Evolutionary conservation across 2,113 vertebrate species (phyloP).

Genomic region (Toxotes chatareus): DNA sequence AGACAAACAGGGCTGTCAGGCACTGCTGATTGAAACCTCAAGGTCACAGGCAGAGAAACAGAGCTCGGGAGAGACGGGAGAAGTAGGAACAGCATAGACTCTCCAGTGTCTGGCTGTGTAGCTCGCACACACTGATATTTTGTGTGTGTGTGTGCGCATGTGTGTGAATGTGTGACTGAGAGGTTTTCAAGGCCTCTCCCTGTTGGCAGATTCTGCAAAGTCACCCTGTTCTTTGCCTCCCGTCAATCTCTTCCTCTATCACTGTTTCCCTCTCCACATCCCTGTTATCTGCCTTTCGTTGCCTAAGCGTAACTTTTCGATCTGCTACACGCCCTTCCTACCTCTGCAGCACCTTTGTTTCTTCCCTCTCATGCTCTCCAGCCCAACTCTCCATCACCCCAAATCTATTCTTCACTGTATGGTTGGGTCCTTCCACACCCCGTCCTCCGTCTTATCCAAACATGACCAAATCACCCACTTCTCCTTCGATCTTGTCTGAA

Average conservation of each 20-base stretch:
- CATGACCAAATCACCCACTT: conserved; percentile 7
- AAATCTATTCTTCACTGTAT: conserved; percentile 15
- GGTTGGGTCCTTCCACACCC: neutral
- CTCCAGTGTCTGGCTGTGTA: conserved; percentile 72
- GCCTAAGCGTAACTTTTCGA: conserved; percentile 49
- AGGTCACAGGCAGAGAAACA: conserved; percentile 75
- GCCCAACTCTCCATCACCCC: conserved; percentile 21
- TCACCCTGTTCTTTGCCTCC: conserved; percentile 66
- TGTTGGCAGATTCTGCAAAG: conserved; percentile 71
- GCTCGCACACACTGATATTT: conserved; percentile 51
- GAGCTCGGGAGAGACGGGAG: conserved; percentile 39
- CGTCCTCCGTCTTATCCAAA: conserved; percentile 19
- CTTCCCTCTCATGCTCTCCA: conserved; percentile 26
- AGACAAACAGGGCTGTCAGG: conserved; percentile 74
- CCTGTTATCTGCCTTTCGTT: conserved; percentile 42
- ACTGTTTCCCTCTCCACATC: conserved; percentile 24
- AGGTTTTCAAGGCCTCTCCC: conserved; percentile 75
- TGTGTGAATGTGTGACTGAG: conserved; percentile 50
- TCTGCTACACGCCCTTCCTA: conserved; percentile 33
- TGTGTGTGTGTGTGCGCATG: conserved; percentile 39
- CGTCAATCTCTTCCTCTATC: conserved; percentile 48
- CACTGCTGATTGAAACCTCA: conserved; percentile 83
- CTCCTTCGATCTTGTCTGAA: neutral
- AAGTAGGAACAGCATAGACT: conserved; percentile 58
- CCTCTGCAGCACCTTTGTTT: conserved; percentile 25